Percentiles rank a stretch among this genome's conserved stretches.
Evolutionary conservation across 2,888 invertebrate species (phyloP).

Genomic region (Lobophora halterata): DNA sequence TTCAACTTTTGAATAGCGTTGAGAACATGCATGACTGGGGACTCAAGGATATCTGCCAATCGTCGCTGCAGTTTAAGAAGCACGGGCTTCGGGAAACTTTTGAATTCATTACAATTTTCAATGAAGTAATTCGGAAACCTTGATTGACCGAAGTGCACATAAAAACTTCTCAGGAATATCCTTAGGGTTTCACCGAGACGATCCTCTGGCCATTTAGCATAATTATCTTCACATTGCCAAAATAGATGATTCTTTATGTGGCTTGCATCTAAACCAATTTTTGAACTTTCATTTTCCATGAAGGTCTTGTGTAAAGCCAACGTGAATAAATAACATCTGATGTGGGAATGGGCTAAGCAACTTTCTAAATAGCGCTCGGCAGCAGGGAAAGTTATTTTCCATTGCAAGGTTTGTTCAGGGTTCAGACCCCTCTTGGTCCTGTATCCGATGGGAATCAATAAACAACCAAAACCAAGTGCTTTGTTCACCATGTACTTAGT

Average conservation of each 20-base stretch:
- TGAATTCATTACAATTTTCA: conserved; percentile 85
- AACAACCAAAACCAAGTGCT: conserved; percentile 84
- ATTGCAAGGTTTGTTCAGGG: conserved; percentile 84
- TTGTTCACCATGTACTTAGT: conserved; percentile 83
- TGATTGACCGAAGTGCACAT: conserved; percentile 81
- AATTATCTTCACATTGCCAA: conserved; percentile 88
- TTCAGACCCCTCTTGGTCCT: conserved; percentile 82
- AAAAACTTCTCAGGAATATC: conserved; percentile 83
- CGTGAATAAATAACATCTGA: conserved; percentile 85
- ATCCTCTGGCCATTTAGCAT: conserved; percentile 87
- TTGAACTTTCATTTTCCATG: conserved; percentile 83
- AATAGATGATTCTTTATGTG: conserved; percentile 88
- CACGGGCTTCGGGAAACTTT: conserved; percentile 83
- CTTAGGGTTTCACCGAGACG: conserved; percentile 85
- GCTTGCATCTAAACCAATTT: conserved; percentile 84
- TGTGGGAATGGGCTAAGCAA: conserved; percentile 85
- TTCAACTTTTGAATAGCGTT: conserved; percentile 85
- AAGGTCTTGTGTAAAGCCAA: conserved; percentile 86
- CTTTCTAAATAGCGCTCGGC: conserved; percentile 89
- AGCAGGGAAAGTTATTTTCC: conserved; percentile 89
- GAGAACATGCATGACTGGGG: conserved; percentile 86
- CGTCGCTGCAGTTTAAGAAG: conserved; percentile 84
- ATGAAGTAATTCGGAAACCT: conserved; percentile 88
- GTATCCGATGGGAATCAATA: conserved; percentile 86
- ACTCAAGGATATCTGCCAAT: conserved; percentile 84